These are phyloP conservation scores for Muscidifurax raptorellus DNA, from an alignment of 1,140 invertebrate genomes.

Conservation along the genomic window DNA sequence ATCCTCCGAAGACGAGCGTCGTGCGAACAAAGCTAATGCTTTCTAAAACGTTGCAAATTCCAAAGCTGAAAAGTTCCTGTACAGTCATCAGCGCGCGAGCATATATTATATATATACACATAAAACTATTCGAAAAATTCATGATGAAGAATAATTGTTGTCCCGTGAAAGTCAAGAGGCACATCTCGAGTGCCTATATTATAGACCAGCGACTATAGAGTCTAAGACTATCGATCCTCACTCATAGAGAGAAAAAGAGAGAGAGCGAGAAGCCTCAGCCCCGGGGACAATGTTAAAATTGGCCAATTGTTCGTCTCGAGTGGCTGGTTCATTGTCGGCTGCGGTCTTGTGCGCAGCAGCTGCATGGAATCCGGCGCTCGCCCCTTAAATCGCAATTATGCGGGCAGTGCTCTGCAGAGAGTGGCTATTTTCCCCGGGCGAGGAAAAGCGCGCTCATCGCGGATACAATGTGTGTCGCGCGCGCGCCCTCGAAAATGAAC, in stretches of 20 bases:
- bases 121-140: background rate
- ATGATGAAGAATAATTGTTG: slow-evolving; percentile 25
- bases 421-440: slow-evolving; percentile 15
- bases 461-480: slow-evolving; percentile 46
- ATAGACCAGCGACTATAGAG: background rate
- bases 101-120: no score
- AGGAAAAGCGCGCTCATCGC: background rate
- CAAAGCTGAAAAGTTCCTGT: background rate
- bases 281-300: slow-evolving; percentile 35
- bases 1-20: background rate
- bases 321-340: slow-evolving; percentile 51
- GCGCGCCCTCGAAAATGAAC: slow-evolving; percentile 25
- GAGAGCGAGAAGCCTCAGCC: background rate
- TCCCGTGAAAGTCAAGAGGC: background rate
- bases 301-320: slow-evolving; percentile 57
- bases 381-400: slow-evolving; percentile 64
- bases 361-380: slow-evolving; percentile 33
- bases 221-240: background rate
- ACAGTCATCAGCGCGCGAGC: no score
- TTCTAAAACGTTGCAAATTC: background rate
- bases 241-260: background rate
- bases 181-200: background rate
- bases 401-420: slow-evolving; percentile 43
- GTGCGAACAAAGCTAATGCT: background rate
- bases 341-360: slow-evolving; percentile 52